phyloP scores from a whole-genome alignment of 1,140 invertebrate species.

The Camponotus pennsylvanicus region DNA sequence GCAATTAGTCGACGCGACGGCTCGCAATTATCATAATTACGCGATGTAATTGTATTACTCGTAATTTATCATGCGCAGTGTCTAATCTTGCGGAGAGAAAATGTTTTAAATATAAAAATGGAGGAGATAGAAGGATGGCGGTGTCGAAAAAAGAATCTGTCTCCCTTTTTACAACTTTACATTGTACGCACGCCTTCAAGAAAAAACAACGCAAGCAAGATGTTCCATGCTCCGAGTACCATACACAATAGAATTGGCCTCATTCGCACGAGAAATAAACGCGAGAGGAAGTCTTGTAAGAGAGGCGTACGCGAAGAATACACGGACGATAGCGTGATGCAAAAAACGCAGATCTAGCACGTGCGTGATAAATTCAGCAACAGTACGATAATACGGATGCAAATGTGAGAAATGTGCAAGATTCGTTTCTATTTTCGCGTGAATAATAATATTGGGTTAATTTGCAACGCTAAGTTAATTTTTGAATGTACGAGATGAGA shows the following conservation, averaged over 20 bases:
- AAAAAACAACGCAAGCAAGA: conserved; percentile 45
- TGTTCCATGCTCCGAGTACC: background rate
- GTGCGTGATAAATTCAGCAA: conserved; percentile 38
- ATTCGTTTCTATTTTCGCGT: background rate
- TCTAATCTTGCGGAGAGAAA: conserved; percentile 52
- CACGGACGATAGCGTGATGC: background rate
- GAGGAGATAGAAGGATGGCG: background rate
- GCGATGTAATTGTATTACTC: conserved; percentile 55
- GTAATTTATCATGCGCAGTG: conserved; percentile 43
- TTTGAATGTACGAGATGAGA: background rate
- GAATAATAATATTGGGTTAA: conserved; percentile 9
- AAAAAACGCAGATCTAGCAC: background rate
- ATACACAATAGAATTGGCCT: conserved; percentile 33
- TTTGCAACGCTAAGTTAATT: conserved; percentile 44
- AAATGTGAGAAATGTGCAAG: conserved; percentile 25
- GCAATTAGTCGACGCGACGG: conserved; percentile 56
- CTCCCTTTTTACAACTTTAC: conserved; percentile 24
- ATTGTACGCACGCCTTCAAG: conserved; percentile 32
- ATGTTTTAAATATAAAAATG: conserved; percentile 53
- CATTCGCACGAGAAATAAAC: conserved; percentile 22
- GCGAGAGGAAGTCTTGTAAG: conserved; percentile 20
- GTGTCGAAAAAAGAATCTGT: conserved; percentile 4
- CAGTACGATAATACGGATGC: conserved; percentile 1
- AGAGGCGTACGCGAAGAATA: background rate
- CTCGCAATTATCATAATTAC: conserved; percentile 61